A percentile compares a stretch with the other conserved stretches of the same genome.
phyloP scores from a whole-genome alignment of 2,888 invertebrate species.

The Apamea crenata region DNA sequence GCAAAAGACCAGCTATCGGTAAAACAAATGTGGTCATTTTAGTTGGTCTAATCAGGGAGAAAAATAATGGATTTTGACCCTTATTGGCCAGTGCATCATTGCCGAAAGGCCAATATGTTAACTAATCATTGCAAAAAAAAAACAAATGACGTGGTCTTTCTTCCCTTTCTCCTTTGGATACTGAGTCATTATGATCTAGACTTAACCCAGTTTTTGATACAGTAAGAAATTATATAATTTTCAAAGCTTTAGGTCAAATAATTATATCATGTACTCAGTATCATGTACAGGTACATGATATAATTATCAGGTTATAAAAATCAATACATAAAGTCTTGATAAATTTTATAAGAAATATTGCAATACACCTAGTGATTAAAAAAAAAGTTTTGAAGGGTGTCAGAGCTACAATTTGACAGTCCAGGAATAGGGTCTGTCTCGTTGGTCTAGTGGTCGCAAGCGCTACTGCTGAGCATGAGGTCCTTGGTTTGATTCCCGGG shows the following conservation, averaged over 20 bases:
- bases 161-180: background rate
- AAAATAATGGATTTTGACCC: background rate
- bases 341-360: background rate
- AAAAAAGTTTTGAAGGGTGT: background rate
- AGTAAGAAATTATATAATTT: constrained; percentile 1
- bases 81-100: background rate
- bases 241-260: background rate
- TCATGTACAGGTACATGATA: background rate
- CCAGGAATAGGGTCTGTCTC: background rate
- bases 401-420: background rate
- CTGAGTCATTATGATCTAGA: background rate
- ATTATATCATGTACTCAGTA: background rate
- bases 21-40: background rate
- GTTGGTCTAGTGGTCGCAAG: too few relatives aligned
- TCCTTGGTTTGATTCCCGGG: too few relatives aligned
- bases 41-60: too few relatives aligned
- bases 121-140: background rate
- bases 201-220: background rate
- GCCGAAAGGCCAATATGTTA: background rate
- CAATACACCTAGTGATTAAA: background rate
- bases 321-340: too few relatives aligned
- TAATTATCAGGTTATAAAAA: background rate
- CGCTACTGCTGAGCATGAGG: too few relatives aligned
- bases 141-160: background rate
- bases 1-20: background rate